Base-by-base conservation (phyloP, 2,113 vertebrate genomes). In the Eidolon helvum region DNA sequence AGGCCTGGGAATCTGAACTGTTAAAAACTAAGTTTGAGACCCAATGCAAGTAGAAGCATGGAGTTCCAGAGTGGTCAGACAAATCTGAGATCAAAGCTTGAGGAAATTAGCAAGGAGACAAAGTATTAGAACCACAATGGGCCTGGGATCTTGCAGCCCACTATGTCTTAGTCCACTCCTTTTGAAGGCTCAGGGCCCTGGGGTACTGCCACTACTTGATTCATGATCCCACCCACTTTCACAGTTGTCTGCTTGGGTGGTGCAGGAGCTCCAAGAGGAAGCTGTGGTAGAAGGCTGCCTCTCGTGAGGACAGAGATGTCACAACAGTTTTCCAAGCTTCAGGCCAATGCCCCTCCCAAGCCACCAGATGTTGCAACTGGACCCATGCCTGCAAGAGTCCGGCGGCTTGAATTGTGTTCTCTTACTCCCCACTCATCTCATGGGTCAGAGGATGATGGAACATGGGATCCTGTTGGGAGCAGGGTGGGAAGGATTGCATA, bases 251-350 rank as follows among this genome's bases (percentile, higher is more conserved):
- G 86, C 66, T 63, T 97, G 93, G 82, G 95, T 94, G 95, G 96
- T 45, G 87, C 33, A 28, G 71, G 57, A 87, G 55, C 74, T 83
- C 65, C n/a, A 7, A 83, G 91, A 94, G 94, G 96, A 95, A 96
- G 94, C 91, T 7, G 15, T 40, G 33, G 87, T 74, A 59, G 78
- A 94, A 97, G 55, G 89, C 93, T 71, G 83, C 95, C 86, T 97
- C 95, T 96, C 19, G 21, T 95, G 97, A 97, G 94, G 86, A 93
- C 94, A 93, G 90, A 82, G 86, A 92, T 97, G 96, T 98, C 97
- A 97, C 91, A 97, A 97, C 91, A 90, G 61, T 96, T 97, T 98
- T 98, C 97, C 89, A 68, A 97, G 94, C 96, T 95, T 90, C 85
- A 43, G 94, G 97, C 95, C 96, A 97, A 22, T 1, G 0, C 21